These are phyloP conservation scores for Pteruthius melanotis DNA, from an alignment of 2,113 vertebrate genomes.

Conservation along the genomic window DNA sequence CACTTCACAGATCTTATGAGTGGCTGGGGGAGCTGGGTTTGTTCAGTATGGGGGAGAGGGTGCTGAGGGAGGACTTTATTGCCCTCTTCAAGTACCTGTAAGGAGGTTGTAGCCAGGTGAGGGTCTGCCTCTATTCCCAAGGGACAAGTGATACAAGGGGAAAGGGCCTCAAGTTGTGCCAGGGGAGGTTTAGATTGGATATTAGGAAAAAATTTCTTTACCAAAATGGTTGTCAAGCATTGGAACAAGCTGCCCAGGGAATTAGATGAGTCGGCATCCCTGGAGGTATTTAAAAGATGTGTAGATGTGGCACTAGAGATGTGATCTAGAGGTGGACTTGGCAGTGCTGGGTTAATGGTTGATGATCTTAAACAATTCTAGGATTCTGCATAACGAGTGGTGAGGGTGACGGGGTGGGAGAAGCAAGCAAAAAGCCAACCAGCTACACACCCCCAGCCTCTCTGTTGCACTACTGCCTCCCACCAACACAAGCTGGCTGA, in stretches of 20 bases:
- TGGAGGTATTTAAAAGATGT: background rate
- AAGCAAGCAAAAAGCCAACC: background rate
- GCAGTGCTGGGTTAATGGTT: rapidly evolving
- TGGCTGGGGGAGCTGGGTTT: background rate
- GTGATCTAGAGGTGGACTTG: background rate
- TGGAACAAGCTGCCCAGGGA: background rate
- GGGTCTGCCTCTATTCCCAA: background rate
- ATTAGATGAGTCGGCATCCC: background rate
- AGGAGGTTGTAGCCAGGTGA: background rate
- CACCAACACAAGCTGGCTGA: background rate
- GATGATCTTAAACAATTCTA: background rate
- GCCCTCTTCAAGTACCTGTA: background rate
- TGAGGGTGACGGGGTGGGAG: background rate
- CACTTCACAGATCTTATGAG: background rate
- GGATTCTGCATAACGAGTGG: background rate
- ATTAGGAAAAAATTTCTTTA: background rate
- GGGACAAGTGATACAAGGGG: background rate
- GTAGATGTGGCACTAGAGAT: background rate
- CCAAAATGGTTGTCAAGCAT: background rate
- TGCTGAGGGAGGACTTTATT: background rate
- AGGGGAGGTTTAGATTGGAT: background rate
- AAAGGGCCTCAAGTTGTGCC: background rate
- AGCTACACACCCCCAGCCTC: background rate
- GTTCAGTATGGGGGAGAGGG: background rate
- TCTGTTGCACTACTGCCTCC: rapidly evolving